These are phyloP conservation scores for Gasteruption jaculator DNA, from an alignment of 2,888 invertebrate species.

Conservation along the genomic window DNA sequence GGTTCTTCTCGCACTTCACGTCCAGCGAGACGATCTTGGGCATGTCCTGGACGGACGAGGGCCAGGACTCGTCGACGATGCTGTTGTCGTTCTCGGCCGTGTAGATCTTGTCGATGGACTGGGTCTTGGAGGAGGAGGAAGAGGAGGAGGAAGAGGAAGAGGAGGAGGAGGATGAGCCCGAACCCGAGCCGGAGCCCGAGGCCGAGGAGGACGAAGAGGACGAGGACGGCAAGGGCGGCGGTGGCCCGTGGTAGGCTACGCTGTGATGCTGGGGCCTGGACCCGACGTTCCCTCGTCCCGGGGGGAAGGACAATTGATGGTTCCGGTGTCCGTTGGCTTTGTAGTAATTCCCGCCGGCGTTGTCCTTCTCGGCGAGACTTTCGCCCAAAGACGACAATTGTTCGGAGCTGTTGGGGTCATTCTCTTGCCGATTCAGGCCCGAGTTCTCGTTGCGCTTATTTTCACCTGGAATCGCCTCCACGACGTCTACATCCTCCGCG, in stretches of 20 bases:
- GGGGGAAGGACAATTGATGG: slow-evolving; percentile 54
- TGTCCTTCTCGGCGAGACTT: slow-evolving; percentile 59
- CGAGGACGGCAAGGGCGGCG: slow-evolving; percentile 61
- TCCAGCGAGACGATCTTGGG: slow-evolving; percentile 89
- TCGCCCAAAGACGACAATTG: slow-evolving; percentile 74
- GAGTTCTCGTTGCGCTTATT: slow-evolving; percentile 56
- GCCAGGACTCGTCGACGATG: slow-evolving; percentile 74
- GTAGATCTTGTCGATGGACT: slow-evolving; percentile 61
- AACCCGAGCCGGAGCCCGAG: too few species aligned
- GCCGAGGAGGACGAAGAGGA: too few species aligned
- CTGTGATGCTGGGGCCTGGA: slow-evolving; percentile 54
- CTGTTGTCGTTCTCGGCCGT: slow-evolving; percentile 35
- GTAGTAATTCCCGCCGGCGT: slow-evolving; percentile 39
- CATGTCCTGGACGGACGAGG: slow-evolving; percentile 78
- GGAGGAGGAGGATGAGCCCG: too few species aligned
- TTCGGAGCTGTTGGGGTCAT: slow-evolving; percentile 61
- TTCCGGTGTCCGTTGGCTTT: slow-evolving; percentile 50
- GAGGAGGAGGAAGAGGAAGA: too few species aligned
- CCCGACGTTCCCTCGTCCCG: slow-evolving; percentile 51
- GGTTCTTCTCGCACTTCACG: slow-evolving; percentile 90
- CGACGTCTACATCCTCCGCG: slow-evolving; percentile 62
- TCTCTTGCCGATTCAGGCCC: slow-evolving; percentile 56
- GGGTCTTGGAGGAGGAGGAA: too few species aligned
- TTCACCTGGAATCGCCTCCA: slow-evolving; percentile 58
- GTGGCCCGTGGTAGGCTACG: slow-evolving; percentile 70